phyloP scores from a whole-genome alignment of 2,797 vertebrate species.

The Psittacula derbiana region DNA sequence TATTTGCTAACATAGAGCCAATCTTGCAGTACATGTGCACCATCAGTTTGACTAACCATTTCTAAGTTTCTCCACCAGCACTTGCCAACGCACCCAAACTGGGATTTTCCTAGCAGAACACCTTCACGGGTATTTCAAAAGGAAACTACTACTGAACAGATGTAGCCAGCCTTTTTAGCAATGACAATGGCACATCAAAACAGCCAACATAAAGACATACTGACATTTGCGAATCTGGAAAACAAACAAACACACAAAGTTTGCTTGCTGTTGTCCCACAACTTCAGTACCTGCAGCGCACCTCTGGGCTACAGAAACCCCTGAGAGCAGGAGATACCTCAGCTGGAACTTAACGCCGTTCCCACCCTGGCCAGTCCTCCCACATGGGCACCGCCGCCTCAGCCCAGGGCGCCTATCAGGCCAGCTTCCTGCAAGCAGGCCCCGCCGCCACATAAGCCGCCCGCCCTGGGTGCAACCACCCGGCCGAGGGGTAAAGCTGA shows the following conservation, averaged over 20 bases:
- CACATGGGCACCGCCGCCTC: neutral
- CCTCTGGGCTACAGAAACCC: neutral
- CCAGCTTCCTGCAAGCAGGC: neutral
- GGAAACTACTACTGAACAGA: neutral
- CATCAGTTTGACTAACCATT: neutral
- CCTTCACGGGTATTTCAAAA: neutral
- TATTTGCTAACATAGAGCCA: neutral
- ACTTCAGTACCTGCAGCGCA: neutral
- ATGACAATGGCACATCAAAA: neutral
- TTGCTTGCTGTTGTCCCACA: neutral
- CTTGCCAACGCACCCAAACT: neutral
- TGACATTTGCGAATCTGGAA: no score
- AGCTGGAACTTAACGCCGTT: rapidly evolving
- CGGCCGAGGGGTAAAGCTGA: neutral
- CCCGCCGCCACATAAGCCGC: neutral
- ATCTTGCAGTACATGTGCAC: neutral
- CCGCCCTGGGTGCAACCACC: neutral
- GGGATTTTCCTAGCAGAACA: neutral
- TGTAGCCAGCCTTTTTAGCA: neutral
- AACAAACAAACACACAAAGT: neutral
- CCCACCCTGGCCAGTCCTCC: neutral
- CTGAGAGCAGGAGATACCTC: neutral
- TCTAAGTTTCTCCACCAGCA: neutral
- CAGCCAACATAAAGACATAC: neutral
- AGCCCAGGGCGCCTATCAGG: neutral